A percentile compares a stretch with the other conserved stretches of the same genome.
These are phyloP conservation scores for Romanogobio albipinnatus DNA, from an alignment of 2,113 vertebrate genomes.

Conservation along the genomic window DNA sequence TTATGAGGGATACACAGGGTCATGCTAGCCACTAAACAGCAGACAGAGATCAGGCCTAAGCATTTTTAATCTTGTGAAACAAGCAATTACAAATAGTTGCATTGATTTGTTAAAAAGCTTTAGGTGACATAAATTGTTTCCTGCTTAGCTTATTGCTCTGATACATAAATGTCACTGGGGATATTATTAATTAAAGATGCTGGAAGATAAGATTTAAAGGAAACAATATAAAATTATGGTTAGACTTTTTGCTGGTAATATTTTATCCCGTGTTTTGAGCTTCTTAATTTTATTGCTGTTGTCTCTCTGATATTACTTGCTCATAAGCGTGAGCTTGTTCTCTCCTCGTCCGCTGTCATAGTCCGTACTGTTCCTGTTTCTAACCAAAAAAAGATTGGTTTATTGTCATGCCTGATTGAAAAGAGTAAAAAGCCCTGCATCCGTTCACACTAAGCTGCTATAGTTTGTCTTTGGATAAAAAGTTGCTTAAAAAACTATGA, in stretches of 20 bases:
- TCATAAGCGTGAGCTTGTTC: constrained; percentile 62
- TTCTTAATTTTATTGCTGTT: constrained; percentile 58
- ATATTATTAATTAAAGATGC: constrained; percentile 91
- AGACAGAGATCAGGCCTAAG: constrained; percentile 92
- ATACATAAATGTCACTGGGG: constrained; percentile 91
- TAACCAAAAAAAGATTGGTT: too few relatives aligned
- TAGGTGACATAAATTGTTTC: constrained; percentile 99
- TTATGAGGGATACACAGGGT: constrained; percentile 85
- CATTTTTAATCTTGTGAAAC: constrained; percentile 99
- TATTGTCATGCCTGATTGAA: too few relatives aligned
- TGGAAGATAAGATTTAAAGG: constrained; percentile 85
- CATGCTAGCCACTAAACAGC: constrained; percentile 90
- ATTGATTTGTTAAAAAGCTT: constrained; percentile 99
- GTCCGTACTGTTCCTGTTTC: too few relatives aligned
- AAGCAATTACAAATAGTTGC: constrained; percentile 99
- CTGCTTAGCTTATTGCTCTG: constrained; percentile 92
- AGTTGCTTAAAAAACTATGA: neutral
- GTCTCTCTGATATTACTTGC: constrained; percentile 63
- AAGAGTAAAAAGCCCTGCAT: too few relatives aligned
- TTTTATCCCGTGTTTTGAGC: constrained; percentile 62
- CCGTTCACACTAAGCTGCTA: neutral
- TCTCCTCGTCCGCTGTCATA: neutral
- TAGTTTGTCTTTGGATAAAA: neutral
- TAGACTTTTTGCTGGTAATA: constrained; percentile 72
- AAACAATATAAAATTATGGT: constrained; percentile 77